Evolutionary conservation across 2,797 vertebrate species (phyloP).

Genomic region (Helicolenus hilgendorfi): DNA sequence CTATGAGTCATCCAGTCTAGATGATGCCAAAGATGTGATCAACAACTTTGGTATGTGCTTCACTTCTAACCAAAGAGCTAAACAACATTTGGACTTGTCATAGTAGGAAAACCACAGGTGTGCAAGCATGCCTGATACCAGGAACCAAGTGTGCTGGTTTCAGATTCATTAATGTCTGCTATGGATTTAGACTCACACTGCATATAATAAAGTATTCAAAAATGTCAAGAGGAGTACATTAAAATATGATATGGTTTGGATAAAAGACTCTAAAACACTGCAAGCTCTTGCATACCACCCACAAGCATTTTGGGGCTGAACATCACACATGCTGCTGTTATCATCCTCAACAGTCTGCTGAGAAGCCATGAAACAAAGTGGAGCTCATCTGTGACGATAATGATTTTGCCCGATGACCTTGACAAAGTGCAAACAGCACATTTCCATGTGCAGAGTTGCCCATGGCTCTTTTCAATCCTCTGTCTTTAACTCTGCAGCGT

Average conservation of each 20-base stretch:
- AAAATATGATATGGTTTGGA: constrained; percentile 35
- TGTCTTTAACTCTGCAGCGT: constrained; percentile 41
- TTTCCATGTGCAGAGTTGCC: constrained; percentile 43
- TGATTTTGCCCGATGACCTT: constrained; percentile 55
- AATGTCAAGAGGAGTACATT: constrained; percentile 13
- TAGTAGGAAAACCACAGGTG: no score
- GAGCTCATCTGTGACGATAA: constrained; percentile 53
- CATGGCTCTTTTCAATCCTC: constrained; percentile 48
- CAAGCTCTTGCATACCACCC: constrained; percentile 56
- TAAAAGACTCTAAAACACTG: constrained; percentile 54
- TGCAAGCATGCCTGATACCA: no score
- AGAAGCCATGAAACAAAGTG: constrained; percentile 32
- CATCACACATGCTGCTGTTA: constrained; percentile 35
- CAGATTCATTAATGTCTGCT: neutral
- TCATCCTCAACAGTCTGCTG: constrained; percentile 51
- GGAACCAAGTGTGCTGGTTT: neutral
- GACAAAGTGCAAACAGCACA: constrained; percentile 40
- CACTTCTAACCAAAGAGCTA: no score
- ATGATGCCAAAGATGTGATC: no score
- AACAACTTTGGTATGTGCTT: no score
- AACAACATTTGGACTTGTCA: no score
- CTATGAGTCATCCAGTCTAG: no score
- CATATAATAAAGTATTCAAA: constrained; percentile 7
- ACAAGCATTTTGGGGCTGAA: constrained; percentile 48
- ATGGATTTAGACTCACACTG: neutral